Evolutionary conservation across 2,888 invertebrate species (phyloP).

Genomic region (Schizaphis graminum): DNA sequence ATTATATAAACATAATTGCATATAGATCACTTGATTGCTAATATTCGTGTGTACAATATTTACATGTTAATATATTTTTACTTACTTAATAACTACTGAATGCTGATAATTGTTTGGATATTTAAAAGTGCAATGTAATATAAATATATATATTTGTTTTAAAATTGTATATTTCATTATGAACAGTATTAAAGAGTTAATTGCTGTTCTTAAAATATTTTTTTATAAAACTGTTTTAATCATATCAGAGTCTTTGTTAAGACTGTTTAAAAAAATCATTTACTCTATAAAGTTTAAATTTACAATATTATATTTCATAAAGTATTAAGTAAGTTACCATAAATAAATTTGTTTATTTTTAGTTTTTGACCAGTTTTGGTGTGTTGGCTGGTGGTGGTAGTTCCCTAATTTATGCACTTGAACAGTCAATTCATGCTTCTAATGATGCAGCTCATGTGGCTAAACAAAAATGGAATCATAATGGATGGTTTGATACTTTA

Average conservation of each 20-base stretch:
- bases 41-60: background rate
- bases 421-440: constrained; percentile 87
- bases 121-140: background rate
- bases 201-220: background rate
- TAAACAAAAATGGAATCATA: constrained; percentile 87
- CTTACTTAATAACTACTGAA: background rate
- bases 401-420: constrained; percentile 85
- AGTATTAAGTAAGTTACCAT: background rate
- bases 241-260: background rate
- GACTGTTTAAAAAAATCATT: background rate
- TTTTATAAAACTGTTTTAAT: background rate
- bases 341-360: constrained; percentile 68
- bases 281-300: background rate
- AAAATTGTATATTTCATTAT: background rate
- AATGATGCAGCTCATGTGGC: constrained; percentile 87
- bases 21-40: background rate
- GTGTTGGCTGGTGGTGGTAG: constrained; percentile 85
- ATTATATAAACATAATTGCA: background rate
- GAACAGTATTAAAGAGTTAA: background rate
- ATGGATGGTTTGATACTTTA: constrained; percentile 81
- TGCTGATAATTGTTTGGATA: background rate
- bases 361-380: constrained; percentile 86
- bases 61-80: background rate
- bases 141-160: background rate
- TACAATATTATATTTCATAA: background rate